Conservation (phyloP, 2,797 vertebrate species). For the Argya squamiceps region DNA sequence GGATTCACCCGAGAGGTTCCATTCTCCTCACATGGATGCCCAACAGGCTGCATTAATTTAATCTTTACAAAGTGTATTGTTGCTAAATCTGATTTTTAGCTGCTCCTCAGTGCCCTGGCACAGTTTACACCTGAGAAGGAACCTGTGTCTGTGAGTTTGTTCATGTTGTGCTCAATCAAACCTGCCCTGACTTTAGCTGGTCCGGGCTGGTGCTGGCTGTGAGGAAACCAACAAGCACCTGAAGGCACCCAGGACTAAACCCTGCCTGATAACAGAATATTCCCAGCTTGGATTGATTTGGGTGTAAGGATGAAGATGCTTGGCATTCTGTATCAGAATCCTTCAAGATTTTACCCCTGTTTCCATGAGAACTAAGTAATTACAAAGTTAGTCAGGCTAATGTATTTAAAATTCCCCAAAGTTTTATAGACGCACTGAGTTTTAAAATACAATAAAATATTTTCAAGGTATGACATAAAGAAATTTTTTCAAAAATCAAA, state of each 20-base stretch:
- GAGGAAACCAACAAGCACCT: fast-evolving
- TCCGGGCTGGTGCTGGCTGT: fast-evolving
- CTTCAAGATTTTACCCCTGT: neutral
- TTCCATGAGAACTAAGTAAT: neutral
- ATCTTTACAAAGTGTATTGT: neutral
- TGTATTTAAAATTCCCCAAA: neutral
- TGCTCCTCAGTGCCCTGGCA: neutral
- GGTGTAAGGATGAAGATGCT: neutral
- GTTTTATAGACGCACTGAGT: neutral
- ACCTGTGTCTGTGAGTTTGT: neutral
- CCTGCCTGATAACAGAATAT: neutral
- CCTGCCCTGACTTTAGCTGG: neutral
- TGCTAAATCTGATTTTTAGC: neutral
- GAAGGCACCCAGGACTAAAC: neutral
- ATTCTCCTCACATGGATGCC: neutral
- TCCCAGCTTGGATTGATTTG: neutral
- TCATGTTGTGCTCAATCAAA: fast-evolving
- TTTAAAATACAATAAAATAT: neutral
- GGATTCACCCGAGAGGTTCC: fast-evolving
- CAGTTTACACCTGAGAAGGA: neutral
- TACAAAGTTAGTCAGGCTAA: neutral
- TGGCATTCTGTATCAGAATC: neutral
- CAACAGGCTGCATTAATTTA: neutral
- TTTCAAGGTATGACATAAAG: neutral
- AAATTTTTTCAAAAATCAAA: neutral